Evolutionary conservation across 2,888 invertebrate species (phyloP).

Genomic region (Netelia virgata): DNA sequence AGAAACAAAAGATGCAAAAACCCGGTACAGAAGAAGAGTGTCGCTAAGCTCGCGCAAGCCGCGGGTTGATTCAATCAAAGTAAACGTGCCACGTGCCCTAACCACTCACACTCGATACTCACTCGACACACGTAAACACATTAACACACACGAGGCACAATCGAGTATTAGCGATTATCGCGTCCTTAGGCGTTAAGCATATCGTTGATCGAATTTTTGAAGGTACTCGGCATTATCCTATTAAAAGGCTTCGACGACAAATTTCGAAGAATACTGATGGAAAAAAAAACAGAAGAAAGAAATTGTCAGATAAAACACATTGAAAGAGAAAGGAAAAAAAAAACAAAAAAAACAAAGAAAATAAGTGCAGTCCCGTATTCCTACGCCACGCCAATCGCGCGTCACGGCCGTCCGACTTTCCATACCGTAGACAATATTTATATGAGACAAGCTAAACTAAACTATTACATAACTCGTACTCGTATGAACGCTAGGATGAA

Average conservation of each 20-base stretch:
- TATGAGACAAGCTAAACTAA: constrained; percentile 83
- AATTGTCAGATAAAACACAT: constrained; percentile 28
- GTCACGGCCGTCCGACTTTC: constrained; percentile 83
- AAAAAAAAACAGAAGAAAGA: constrained; percentile 35
- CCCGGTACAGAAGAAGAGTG: constrained; percentile 41
- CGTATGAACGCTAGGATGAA: constrained; percentile 75
- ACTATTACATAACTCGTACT: constrained; percentile 78
- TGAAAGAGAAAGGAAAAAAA: background rate
- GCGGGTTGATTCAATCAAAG: constrained; percentile 57
- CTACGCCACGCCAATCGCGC: constrained; percentile 82
- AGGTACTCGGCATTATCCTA: constrained; percentile 67
- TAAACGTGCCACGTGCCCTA: constrained; percentile 64
- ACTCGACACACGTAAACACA: constrained; percentile 21
- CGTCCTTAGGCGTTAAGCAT: constrained; percentile 64
- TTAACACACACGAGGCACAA: constrained; percentile 60
- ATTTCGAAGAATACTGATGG: constrained; percentile 1
- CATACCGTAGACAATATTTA: constrained; percentile 85
- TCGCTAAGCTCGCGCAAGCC: constrained; percentile 31
- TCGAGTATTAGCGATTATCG: constrained; percentile 68
- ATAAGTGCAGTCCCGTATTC: constrained; percentile 80
- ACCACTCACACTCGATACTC: constrained; percentile 15
- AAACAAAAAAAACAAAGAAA: constrained; percentile 30
- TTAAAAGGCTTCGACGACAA: constrained; percentile 55
- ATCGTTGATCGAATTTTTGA: constrained; percentile 54
- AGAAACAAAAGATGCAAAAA: constrained; percentile 14